Conservation (phyloP, 2,797 vertebrate species). For the Hafferia zeledoni region DNA sequence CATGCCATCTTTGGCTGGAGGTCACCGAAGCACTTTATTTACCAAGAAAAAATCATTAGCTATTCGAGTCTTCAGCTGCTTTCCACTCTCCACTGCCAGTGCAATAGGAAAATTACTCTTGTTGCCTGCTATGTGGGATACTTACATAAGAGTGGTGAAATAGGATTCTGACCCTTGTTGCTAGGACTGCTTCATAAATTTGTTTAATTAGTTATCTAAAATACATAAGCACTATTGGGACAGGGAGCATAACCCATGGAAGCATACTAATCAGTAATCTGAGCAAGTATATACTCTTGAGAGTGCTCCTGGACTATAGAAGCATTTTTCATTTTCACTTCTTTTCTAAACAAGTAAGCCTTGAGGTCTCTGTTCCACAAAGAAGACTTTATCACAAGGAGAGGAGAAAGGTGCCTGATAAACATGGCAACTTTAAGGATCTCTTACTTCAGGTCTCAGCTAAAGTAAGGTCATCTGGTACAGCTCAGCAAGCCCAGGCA, state of each 20-base stretch:
- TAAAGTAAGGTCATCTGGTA: neutral
- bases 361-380: neutral
- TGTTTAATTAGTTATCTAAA: neutral
- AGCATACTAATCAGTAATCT: neutral
- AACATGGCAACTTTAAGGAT: neutral
- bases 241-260: neutral
- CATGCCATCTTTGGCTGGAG: neutral
- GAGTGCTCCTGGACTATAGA: neutral
- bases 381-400: neutral
- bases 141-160: neutral
- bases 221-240: neutral
- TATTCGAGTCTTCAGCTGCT: neutral
- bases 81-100: neutral
- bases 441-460: neutral
- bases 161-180: neutral
- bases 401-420: neutral
- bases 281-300: neutral
- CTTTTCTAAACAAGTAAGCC: neutral
- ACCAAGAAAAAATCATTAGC: neutral
- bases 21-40: neutral
- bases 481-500: neutral
- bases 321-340: neutral
- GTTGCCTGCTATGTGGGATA: neutral
- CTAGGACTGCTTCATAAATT: neutral
- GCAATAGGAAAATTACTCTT: neutral